phyloP scores from a whole-genome alignment of 2,797 vertebrate genomes.

The Oreonectes daqikongensis region DNA sequence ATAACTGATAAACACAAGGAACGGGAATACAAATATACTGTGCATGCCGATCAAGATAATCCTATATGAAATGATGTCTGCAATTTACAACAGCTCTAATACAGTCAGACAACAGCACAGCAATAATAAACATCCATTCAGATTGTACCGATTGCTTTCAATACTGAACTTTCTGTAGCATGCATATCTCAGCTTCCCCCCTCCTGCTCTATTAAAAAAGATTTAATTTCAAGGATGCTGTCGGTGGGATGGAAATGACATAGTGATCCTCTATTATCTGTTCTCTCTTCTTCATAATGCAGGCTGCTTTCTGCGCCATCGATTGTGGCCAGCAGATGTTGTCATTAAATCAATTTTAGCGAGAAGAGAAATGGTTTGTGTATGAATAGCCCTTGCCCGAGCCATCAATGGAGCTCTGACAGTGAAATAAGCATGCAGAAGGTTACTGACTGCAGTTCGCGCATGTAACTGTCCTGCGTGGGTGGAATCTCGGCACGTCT shows the following conservation, averaged over 20 bases:
- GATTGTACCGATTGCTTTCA: slow-evolving; percentile 33
- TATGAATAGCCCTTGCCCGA: slow-evolving; percentile 73
- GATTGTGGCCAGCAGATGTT: slow-evolving; percentile 75
- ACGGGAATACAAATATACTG: not conserved
- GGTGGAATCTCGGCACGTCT: slow-evolving; percentile 11
- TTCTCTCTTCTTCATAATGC: slow-evolving; percentile 77
- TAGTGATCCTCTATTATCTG: slow-evolving; percentile 77
- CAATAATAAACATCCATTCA: slow-evolving; percentile 42
- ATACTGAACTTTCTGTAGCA: slow-evolving; percentile 32
- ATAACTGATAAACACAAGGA: not conserved
- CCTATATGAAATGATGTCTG: slow-evolving; percentile 22
- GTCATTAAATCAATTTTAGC: slow-evolving; percentile 81
- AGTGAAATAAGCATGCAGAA: slow-evolving; percentile 71
- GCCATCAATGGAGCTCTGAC: slow-evolving; percentile 66
- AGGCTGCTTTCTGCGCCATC: slow-evolving; percentile 72
- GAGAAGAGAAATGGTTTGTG: slow-evolving; percentile 78
- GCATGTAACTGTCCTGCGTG: slow-evolving; percentile 5
- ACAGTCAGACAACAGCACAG: not conserved
- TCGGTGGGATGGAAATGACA: slow-evolving; percentile 74
- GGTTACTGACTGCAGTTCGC: slow-evolving; percentile 39
- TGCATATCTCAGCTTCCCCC: slow-evolving; percentile 10
- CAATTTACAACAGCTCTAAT: slow-evolving; percentile 35
- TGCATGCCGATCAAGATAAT: not conserved
- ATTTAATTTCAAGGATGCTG: slow-evolving; percentile 69
- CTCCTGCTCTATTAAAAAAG: slow-evolving; percentile 52